Evolutionary conservation across 2,797 vertebrate genomes (phyloP).

Genomic region (Microctenopoma steveboyesi): DNA sequence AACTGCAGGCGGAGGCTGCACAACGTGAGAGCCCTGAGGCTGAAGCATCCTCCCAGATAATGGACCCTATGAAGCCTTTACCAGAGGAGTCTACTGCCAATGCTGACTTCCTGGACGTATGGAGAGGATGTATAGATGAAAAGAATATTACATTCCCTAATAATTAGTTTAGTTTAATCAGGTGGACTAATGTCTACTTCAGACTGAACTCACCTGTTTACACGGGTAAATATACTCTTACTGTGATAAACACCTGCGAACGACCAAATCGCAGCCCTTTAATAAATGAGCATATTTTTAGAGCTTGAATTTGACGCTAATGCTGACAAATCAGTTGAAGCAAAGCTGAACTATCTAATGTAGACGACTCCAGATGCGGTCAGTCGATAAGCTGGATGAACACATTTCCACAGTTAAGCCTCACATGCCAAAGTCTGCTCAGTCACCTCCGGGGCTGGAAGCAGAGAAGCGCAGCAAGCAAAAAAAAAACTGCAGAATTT

Average conservation of each 20-base stretch:
- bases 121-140: neutral
- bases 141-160: neutral
- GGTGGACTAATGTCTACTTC: neutral
- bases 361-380: neutral
- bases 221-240: neutral
- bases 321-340: neutral
- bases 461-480: conserved; percentile 56
- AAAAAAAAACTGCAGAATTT: conserved; percentile 88
- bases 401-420: conserved; percentile 41
- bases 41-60: conserved; percentile 51
- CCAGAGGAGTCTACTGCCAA: neutral
- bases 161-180: neutral
- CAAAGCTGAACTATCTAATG: neutral
- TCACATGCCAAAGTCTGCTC: conserved; percentile 27
- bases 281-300: conserved; percentile 1
- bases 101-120: neutral
- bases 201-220: neutral
- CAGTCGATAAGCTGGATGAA: neutral
- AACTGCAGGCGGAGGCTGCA: conserved; percentile 53
- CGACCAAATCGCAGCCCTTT: conserved; percentile 6
- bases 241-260: neutral
- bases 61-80: neutral
- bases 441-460: conserved; percentile 54
- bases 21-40: conserved; percentile 30
- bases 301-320: neutral